A percentile compares a stretch with the other conserved stretches of the same genome.
Conservation (phyloP, 2,113 vertebrate species). For the Cyanoliseus patagonus region DNA sequence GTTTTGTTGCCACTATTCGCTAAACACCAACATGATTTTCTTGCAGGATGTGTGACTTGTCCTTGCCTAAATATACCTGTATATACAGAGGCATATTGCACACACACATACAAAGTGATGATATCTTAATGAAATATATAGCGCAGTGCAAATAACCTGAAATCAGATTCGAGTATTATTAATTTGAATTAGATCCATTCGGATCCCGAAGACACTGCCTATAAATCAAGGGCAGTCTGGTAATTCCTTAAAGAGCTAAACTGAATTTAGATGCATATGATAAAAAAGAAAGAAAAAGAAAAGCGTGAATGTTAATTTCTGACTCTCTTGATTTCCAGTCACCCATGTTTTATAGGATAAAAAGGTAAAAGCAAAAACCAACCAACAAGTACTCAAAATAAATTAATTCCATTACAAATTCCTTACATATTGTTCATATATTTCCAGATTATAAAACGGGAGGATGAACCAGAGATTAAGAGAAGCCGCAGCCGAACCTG, state of each 20-base stretch:
- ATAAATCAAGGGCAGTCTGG: constrained; percentile 71
- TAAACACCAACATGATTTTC: not conserved
- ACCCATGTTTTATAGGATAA: not conserved
- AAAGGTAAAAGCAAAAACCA: not conserved
- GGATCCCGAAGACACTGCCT: constrained; percentile 51
- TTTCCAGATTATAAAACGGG: constrained; percentile 61
- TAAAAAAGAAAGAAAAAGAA: constrained; percentile 69
- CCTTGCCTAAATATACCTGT: not conserved
- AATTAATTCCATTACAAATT: constrained; percentile 46
- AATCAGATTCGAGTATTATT: constrained; percentile 58
- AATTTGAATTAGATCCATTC: constrained; percentile 67
- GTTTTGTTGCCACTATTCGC: not conserved
- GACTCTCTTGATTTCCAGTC: constrained; percentile 11
- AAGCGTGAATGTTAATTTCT: constrained; percentile 50
- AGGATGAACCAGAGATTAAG: constrained; percentile 60
- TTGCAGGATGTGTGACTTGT: not conserved
- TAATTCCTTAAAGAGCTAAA: constrained; percentile 63
- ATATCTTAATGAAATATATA: constrained; percentile 53
- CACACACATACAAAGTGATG: not conserved
- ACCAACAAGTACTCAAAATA: constrained; percentile 35
- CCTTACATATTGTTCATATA: constrained; percentile 36
- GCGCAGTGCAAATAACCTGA: constrained; percentile 32
- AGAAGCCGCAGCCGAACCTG: constrained; percentile 47
- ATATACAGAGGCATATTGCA: not conserved
- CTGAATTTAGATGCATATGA: constrained; percentile 50